A percentile compares a stretch with the other conserved stretches of the same genome.
phyloP scores from a whole-genome alignment of 2,888 invertebrate genomes.

The Leucozona laternaria region DNA sequence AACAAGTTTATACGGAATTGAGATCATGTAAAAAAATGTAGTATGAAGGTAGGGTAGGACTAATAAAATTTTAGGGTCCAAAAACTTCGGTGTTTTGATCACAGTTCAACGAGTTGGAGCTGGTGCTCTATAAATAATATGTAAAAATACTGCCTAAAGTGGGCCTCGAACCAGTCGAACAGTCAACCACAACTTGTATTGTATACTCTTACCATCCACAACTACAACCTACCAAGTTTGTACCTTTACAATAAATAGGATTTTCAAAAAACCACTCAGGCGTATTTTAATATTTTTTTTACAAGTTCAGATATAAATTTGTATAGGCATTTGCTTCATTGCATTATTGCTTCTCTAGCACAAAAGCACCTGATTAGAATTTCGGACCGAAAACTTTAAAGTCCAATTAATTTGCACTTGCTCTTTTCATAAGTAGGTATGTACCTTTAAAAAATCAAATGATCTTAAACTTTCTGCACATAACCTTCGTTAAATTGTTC shows the following conservation, averaged over 20 bases:
- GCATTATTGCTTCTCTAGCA: not conserved
- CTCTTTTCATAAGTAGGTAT: not conserved
- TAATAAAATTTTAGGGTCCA: not conserved
- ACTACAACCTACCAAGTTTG: too few relatives aligned
- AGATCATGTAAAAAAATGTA: slow-evolving; percentile 1
- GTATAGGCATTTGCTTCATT: too few relatives aligned
- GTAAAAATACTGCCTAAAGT: too few relatives aligned
- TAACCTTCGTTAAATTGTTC: slow-evolving; percentile 42
- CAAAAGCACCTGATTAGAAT: not conserved
- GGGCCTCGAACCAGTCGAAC: too few relatives aligned
- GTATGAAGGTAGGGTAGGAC: not conserved
- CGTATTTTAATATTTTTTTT: too few relatives aligned
- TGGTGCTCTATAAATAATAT: too few relatives aligned
- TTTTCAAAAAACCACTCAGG: not conserved
- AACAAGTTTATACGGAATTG: not conserved
- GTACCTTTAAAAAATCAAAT: not conserved
- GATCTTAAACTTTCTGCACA: slow-evolving; percentile 15
- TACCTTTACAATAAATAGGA: too few relatives aligned
- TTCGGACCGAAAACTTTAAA: not conserved
- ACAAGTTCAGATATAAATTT: too few relatives aligned
- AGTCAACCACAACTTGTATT: too few relatives aligned
- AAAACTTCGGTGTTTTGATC: not conserved
- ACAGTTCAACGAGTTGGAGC: too few relatives aligned
- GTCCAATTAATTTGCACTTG: not conserved
- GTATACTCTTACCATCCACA: too few relatives aligned